Evolutionary conservation across 2,797 vertebrate species (phyloP).

Genomic region (Hafferia zeledoni): DNA sequence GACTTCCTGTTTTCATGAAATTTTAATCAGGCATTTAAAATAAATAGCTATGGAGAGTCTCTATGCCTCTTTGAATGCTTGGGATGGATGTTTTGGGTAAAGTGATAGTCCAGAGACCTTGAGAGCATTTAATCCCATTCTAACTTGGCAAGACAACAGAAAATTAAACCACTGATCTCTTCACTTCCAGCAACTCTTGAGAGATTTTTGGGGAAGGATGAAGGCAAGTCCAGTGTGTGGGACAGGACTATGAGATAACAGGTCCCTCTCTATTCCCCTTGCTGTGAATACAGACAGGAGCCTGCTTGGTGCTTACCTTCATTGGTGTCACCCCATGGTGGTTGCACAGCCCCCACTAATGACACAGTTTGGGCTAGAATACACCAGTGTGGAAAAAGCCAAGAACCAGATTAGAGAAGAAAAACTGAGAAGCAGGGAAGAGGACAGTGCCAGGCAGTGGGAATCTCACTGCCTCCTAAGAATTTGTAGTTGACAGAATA

Average conservation of each 20-base stretch:
- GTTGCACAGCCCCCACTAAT: fast-evolving
- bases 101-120: constrained; percentile 84
- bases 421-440: background rate
- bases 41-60: constrained; percentile 86
- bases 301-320: fast-evolving
- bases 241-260: background rate
- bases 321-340: fast-evolving
- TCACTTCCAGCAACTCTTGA: background rate
- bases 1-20: constrained; percentile 91
- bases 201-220: background rate
- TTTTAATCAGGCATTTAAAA: constrained; percentile 94
- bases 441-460: background rate
- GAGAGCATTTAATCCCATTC: constrained; percentile 80
- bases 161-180: constrained; percentile 67
- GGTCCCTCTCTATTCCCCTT: background rate
- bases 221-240: background rate
- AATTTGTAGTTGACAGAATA: background rate
- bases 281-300: background rate
- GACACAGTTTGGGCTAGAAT: background rate
- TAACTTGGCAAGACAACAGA: constrained; percentile 76
- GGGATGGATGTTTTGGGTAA: constrained; percentile 87
- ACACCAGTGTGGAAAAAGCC: fast-evolving
- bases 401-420: background rate
- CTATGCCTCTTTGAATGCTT: constrained; percentile 81
- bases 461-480: background rate